Base-by-base conservation (phyloP, 37 sponge, comb jelly and placozoan species). In the Eunapius fragilis region DNA sequence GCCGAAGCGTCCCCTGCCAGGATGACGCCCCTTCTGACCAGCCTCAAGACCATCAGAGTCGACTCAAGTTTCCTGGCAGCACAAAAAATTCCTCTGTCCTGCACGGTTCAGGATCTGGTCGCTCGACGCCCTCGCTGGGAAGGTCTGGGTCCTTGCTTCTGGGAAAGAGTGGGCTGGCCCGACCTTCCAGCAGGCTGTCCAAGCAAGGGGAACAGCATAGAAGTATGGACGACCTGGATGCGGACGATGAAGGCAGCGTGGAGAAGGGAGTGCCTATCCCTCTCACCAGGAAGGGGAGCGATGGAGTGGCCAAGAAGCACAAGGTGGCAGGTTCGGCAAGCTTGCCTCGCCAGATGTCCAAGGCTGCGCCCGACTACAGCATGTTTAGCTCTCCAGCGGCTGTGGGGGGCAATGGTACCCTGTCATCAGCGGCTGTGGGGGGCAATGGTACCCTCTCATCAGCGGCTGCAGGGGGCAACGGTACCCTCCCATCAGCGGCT, bases 271-370 rank as follows among this genome's bases (percentile, higher is more conserved):
- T 85, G 45, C 78, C 68, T 19, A 58, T 58, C 58, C 58, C 58
- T 2, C 58, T 58, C 58, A 58, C 58, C 31, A 31, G 86, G 22
- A 85, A 85, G 34, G 78, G 71, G 2, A 85, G 86, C 70, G 86
- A 85, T 30, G 86, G 86, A 7, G 78, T 79, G 2, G 34, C 41
- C 33, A 85, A 78, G 47, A 33, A 38, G 24, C 86, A 85, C 33
- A 30, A 37, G 35, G 48, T 85, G 69, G 75, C 76, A 2, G 85
- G 85, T 3, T 68, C 37, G 2, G 13, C 68, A 0, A 69, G 70
- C 32, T 74, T 84, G 3, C 85, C 85, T 50, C 75, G 85, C 14
- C 31, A 84, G 68, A 24, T 84, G 0, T 69, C 85, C 31, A 84
- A 84, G 76, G 85, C 68, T 2, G 58, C 58, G 14, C 58, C 58